phyloP scores from a whole-genome alignment of 1,140 invertebrate species.

The Lepidurus couesii region DNA sequence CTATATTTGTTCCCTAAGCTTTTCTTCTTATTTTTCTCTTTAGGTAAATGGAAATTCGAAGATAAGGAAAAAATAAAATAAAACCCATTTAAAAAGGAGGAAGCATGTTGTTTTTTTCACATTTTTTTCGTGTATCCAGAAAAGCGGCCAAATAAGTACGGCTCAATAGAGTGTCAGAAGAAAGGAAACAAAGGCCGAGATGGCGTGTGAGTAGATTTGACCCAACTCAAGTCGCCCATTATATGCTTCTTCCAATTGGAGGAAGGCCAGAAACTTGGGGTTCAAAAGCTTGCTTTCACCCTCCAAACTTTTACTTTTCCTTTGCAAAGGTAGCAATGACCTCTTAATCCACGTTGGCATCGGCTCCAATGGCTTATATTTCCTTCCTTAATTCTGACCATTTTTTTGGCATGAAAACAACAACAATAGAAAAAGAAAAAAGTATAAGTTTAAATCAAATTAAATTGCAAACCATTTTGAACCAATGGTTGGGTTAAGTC shows the following conservation, averaged over 20 bases:
- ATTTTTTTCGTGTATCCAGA: background rate
- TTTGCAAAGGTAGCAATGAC: background rate
- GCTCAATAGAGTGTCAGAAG: background rate
- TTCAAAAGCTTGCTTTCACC: slow-evolving; percentile 8
- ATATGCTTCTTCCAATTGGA: slow-evolving; percentile 13
- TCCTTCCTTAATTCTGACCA: background rate
- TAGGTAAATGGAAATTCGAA: no score
- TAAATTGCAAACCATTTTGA: no score
- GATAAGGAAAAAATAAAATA: no score
- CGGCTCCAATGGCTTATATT: slow-evolving; percentile 11
- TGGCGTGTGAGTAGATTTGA: slow-evolving; percentile 7
- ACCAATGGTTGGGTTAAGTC: no score
- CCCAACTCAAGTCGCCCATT: background rate
- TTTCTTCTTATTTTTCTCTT: no score
- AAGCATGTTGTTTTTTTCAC: background rate
- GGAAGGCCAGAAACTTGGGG: background rate
- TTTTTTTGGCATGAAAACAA: no score
- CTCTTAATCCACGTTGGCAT: slow-evolving; percentile 13
- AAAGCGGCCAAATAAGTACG: background rate
- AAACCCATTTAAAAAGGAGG: background rate
- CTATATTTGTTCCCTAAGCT: no score
- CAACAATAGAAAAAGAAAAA: no score
- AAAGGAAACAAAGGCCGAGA: slow-evolving; percentile 3
- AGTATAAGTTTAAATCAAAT: no score
- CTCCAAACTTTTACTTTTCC: background rate